These are phyloP conservation scores for Cettia cetti DNA, from an alignment of 2,113 vertebrate species.

Conservation along the genomic window DNA sequence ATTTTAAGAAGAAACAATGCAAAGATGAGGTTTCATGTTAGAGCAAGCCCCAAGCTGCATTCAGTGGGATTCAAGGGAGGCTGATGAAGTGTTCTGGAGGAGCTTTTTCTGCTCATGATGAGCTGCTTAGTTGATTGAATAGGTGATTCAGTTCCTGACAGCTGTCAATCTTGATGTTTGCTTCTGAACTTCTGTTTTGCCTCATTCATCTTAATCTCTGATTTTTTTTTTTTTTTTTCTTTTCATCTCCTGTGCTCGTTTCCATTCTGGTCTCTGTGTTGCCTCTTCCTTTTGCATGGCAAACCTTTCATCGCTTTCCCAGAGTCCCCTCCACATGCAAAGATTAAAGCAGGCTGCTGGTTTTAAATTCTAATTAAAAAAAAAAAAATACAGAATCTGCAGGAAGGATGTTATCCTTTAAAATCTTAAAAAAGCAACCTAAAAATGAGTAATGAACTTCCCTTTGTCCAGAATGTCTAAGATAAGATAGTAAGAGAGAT, in stretches of 20 bases:
- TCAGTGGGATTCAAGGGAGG: neutral
- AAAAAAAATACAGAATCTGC: neutral
- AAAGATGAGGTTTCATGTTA: neutral
- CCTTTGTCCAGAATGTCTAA: neutral
- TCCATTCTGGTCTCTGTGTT: neutral
- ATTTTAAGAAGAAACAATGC: neutral
- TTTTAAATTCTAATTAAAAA: neutral
- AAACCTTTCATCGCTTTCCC: neutral
- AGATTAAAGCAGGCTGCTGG: neutral
- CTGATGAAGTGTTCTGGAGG: neutral
- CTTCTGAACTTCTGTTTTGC: neutral
- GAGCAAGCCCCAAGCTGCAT: fast-evolving
- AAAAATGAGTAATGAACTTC: neutral
- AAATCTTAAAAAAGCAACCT: neutral
- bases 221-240: neutral
- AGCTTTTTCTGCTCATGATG: neutral
- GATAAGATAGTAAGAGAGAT: neutral
- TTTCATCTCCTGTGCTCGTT: neutral
- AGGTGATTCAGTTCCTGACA: neutral
- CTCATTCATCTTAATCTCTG: neutral
- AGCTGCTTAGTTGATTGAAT: neutral
- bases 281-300: neutral
- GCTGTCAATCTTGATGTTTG: neutral
- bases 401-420: neutral
- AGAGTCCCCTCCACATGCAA: neutral